Conservation (phyloP, 2,113 vertebrate genomes). For the Mastomys natalensis region DNA sequence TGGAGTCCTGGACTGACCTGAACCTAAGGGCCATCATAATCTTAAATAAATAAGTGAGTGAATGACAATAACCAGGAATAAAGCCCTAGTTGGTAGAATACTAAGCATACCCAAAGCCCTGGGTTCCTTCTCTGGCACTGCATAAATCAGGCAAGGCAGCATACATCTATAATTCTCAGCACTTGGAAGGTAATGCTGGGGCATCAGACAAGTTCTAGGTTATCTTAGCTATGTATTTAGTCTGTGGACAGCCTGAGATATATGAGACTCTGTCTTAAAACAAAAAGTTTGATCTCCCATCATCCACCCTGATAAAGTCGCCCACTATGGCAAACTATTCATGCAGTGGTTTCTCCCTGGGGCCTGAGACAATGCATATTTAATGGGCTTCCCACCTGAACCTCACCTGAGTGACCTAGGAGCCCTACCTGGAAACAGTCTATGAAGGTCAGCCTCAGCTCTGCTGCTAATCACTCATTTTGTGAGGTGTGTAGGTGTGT, state of each 20-base stretch:
- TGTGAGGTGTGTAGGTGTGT: not conserved
- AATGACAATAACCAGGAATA: not conserved
- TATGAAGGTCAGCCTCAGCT: not conserved
- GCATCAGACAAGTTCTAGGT: not conserved
- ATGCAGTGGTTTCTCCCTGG: not conserved
- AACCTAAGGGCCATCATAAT: not conserved
- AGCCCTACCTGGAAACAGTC: not conserved
- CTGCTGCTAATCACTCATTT: not conserved
- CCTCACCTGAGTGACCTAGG: not conserved
- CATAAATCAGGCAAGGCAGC: not conserved
- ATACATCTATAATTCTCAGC: too few relatives aligned
- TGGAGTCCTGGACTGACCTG: not conserved
- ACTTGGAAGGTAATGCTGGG: not conserved
- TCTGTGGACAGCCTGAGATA: not conserved
- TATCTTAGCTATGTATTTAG: not conserved
- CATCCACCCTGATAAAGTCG: not conserved
- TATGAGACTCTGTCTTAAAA: not conserved
- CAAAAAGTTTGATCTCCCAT: not conserved
- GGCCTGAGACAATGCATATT: conserved; percentile 13
- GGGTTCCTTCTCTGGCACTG: not conserved
- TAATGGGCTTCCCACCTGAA: not conserved
- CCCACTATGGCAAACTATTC: not conserved
- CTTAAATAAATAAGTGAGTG: not conserved
- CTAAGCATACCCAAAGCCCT: not conserved
- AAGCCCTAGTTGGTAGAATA: too few relatives aligned